Evolutionary conservation across 1,140 invertebrate genomes (phyloP), one percentile per base, ranked within the genome.

Genomic region (Procambarus virginalis): DNA sequence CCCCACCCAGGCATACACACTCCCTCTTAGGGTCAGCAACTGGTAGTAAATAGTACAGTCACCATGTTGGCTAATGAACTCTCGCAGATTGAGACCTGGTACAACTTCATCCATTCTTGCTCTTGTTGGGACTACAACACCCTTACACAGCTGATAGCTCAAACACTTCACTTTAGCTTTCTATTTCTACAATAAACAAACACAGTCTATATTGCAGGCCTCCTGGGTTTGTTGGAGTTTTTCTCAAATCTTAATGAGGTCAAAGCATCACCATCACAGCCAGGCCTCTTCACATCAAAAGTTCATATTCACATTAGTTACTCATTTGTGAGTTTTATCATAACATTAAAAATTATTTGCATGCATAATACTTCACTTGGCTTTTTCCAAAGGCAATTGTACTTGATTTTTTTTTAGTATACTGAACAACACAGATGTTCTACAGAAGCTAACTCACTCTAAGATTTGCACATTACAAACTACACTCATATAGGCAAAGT

Each of bases 1-100:
- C 49, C 92, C 92, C 45, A 92, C 90, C 92, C 92, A 92, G 84
- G 91, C 76, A 86, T 91, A 92, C 45, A 89, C 86, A 83, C 92
- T 91, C 49, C 84, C 89, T 34, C 81, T 75, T 84, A 92, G 81
- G 49, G 80, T 80, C 22, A 92, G 86, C 20, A 92, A 58, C 22
- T 92, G 92, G 77, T 92, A 92, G 78, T 89, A 92, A 9, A 92
- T 55, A 48, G 88, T 83, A 17, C 77, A 34, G 64, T 86, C 78
- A 51, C 85, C 90, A 45, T 84, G 75, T 49, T 89, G 76, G n/a
- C 90, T 91, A 46, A 4, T 75, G 73, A 91, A 91, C 83, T 91
- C 90, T n/a, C 85, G 80, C 48, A 90, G 70, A n/a, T 49, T 55
- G 45, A 92, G 60, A 68, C 60, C 64, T 87, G 90, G 79, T 22